These are phyloP conservation scores for Tromatobia lineatoria DNA, from an alignment of 2,888 invertebrate genomes.

Conservation along the genomic window DNA sequence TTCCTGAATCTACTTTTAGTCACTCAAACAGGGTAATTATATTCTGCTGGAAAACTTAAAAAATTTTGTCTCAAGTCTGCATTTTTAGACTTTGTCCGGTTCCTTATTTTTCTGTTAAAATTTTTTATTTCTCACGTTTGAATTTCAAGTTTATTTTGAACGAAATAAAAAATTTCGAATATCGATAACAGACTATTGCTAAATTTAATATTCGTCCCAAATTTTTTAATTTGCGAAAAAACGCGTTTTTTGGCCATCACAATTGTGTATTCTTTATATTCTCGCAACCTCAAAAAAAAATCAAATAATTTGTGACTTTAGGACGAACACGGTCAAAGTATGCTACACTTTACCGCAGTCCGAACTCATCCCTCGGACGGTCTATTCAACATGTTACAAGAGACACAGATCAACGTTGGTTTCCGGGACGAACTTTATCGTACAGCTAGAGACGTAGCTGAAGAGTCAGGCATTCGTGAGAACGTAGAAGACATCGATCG, in stretches of 20 bases:
- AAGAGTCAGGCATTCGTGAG: slow-evolving; percentile 91
- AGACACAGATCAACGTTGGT: slow-evolving; percentile 92
- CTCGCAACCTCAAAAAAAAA: not conserved
- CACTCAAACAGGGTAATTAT: slow-evolving; percentile 70
- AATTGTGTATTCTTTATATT: not conserved
- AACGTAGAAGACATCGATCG: slow-evolving; percentile 94
- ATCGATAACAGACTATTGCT: too few species aligned
- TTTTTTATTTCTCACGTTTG: too few species aligned
- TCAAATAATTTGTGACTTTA: slow-evolving; percentile 79
- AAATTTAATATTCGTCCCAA: too few species aligned
- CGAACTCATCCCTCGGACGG: slow-evolving; percentile 93
- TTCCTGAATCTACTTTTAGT: slow-evolving; percentile 79
- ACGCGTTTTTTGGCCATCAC: not conserved
- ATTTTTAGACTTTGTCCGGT: too few species aligned
- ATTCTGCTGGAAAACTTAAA: too few species aligned
- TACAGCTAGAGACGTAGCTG: slow-evolving; percentile 94
- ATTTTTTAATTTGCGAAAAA: not conserved
- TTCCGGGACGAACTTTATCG: slow-evolving; percentile 95
- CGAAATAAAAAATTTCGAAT: too few species aligned
- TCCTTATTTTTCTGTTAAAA: too few species aligned
- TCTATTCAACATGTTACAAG: slow-evolving; percentile 92
- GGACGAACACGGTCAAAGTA: slow-evolving; percentile 96
- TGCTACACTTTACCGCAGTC: slow-evolving; percentile 95
- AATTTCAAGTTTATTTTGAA: too few species aligned
- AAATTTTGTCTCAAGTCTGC: too few species aligned